Evolutionary conservation across 2,888 invertebrate genomes (phyloP).

Genomic region (Sturmia bella): DNA sequence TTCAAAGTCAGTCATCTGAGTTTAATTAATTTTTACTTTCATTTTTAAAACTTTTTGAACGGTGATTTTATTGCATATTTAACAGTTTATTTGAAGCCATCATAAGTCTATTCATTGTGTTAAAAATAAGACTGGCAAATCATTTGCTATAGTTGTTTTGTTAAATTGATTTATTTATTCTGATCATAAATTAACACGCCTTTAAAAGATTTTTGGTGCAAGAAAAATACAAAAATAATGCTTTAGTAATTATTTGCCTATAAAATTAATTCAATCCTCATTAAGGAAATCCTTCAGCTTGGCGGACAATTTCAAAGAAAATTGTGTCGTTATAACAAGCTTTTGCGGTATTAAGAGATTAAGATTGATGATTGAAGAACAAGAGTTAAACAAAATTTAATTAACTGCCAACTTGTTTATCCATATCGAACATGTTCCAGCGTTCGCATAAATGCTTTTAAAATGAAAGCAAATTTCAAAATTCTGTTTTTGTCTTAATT

Average conservation of each 20-base stretch:
- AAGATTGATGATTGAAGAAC: no score
- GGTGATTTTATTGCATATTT: background rate
- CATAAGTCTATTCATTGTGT: conserved; percentile 15
- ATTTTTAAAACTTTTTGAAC: conserved; percentile 28
- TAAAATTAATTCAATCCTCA: background rate
- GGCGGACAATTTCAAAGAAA: background rate
- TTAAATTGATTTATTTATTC: conserved; percentile 36
- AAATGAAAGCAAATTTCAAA: no score
- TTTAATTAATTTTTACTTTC: conserved; percentile 56
- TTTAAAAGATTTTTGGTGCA: conserved; percentile 14
- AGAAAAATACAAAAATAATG: no score
- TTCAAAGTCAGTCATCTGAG: conserved; percentile 27
- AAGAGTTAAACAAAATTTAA: no score
- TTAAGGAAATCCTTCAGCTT: background rate
- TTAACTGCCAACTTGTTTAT: no score
- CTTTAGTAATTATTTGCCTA: no score
- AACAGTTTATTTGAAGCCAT: conserved; percentile 9
- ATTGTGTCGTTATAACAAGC: background rate
- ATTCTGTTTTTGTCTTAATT: no score
- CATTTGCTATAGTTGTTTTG: conserved; percentile 31
- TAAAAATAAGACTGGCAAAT: conserved; percentile 26
- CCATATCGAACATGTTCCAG: no score
- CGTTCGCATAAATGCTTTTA: no score
- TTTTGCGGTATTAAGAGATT: background rate
- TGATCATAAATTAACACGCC: conserved; percentile 49